These are phyloP conservation scores for Sicus ferrugineus DNA, from an alignment of 2,888 invertebrate species.

Conservation along the genomic window DNA sequence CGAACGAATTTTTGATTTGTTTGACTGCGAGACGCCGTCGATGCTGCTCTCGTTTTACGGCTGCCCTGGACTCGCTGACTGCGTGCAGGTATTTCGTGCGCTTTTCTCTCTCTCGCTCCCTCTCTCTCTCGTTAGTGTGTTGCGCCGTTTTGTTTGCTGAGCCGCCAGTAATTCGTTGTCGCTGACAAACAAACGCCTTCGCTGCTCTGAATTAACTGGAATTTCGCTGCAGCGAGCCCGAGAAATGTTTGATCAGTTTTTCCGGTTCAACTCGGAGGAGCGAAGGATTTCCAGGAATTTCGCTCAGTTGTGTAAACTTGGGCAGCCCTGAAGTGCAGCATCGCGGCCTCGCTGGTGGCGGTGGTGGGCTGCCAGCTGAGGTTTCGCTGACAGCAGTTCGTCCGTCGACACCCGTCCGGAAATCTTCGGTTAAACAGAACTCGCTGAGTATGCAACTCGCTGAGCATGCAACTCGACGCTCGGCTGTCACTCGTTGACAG, in stretches of 20 bases:
- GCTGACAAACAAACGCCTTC: slow-evolving; percentile 4
- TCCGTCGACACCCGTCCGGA: slow-evolving; percentile 22
- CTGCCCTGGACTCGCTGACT: not conserved
- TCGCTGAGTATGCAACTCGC: too few relatives aligned
- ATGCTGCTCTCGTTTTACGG: not conserved
- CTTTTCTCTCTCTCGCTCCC: not conserved
- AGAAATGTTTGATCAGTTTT: slow-evolving; percentile 8
- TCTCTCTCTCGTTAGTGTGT: not conserved
- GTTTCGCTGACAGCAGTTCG: slow-evolving; percentile 26
- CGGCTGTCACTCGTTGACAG: not conserved
- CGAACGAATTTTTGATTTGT: slow-evolving; percentile 35
- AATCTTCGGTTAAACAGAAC: not conserved
- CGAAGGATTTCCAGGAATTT: slow-evolving; percentile 25
- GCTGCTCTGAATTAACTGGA: too few relatives aligned
- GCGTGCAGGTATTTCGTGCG: slow-evolving; percentile 25
- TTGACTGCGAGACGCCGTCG: slow-evolving; percentile 28
- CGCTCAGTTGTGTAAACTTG: not conserved
- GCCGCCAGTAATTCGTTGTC: slow-evolving; percentile 1
- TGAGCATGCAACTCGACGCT: not conserved
- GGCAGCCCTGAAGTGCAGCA: not conserved
- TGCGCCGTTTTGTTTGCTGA: slow-evolving; percentile 23
- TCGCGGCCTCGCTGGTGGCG: slow-evolving; percentile 7
- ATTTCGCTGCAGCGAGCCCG: not conserved
- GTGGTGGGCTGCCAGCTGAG: slow-evolving; percentile 28
- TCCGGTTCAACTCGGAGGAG: not conserved